Evolutionary conservation across 2,797 vertebrate species (phyloP), one percentile per base, ranked within the genome.

Genomic region (Champsocephalus gunnari): DNA sequence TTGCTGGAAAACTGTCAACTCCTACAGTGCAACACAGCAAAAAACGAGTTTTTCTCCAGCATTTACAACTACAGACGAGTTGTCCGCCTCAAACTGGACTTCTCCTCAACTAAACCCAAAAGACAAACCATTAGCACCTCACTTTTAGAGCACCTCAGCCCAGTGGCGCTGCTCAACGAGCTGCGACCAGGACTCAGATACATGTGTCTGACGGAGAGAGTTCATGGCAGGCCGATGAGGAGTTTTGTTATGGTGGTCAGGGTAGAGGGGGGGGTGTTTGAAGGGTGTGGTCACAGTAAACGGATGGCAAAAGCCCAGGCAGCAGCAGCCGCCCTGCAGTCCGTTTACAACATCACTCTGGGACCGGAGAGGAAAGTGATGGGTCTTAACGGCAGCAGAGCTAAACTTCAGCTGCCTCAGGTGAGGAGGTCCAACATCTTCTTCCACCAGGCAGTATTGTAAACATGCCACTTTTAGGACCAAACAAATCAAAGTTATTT

Each of bases 231-330:
- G 71, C 94, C 91, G 0, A 64, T 88, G 85, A 96, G 95, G 92
- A 96, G 94, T 56, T 98, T 99, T 41, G 94, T 99, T n/a, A 97
- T 97, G 96, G 96, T 96, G 0, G 93, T 99, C 24, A 77, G 95
- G 73, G 95, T 97, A 86, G 96, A 98, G 0, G 98, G 97, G 57
- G 94, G 91, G 89, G 96, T 96, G 14, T 99, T 98, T 66, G 98
- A 99, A 92, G 98, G 98, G 77, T 97, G 95, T 0, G 96, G 96
- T 73, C 96, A 94, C 83, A 99, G 96, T 88, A 99, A 99, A 92
- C 96, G 97, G 87, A 90, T 96, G 90, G 98, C 98, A 58, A 98
- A 97, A 90, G 94, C 95, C 66, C 96, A 94, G 86, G 97, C 97
- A 0, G 98, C 98, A 0, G 94, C 95, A 47, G 95, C 95, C 0